Evolutionary conservation across 2,797 vertebrate species (phyloP).

Genomic region (Petrocephalus sullivani): DNA sequence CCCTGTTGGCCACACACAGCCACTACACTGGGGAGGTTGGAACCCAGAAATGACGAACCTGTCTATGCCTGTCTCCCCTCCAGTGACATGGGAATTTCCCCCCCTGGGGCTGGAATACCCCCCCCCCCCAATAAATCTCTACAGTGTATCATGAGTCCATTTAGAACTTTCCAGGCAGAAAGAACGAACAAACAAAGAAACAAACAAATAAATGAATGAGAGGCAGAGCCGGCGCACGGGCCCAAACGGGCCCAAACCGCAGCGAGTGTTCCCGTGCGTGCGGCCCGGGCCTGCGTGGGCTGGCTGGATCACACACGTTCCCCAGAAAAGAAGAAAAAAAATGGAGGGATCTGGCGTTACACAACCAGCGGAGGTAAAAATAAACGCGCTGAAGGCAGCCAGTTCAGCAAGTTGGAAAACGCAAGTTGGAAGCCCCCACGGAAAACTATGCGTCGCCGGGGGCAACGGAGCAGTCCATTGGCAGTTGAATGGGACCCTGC

Average conservation of each 20-base stretch:
- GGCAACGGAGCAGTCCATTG: not conserved
- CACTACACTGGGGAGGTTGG: not conserved
- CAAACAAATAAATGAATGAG: not conserved
- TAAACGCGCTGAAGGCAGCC: slow-evolving; percentile 1
- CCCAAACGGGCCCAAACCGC: not conserved
- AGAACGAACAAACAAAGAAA: not conserved
- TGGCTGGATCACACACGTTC: slow-evolving; percentile 1
- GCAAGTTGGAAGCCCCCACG: not conserved
- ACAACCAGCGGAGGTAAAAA: slow-evolving; percentile 15
- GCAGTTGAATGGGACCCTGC: not conserved
- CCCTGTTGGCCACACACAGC: not conserved
- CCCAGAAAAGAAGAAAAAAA: not conserved
- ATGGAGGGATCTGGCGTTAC: not conserved
- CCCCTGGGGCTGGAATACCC: not conserved
- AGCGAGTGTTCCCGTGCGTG: not conserved
- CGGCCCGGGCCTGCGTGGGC: slow-evolving; percentile 7
- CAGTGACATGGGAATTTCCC: not conserved
- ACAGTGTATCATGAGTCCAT: not conserved
- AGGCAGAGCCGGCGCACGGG: not conserved
- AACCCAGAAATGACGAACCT: not conserved
- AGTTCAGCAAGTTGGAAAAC: slow-evolving; percentile 11
- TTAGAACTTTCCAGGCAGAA: not conserved
- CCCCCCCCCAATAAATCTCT: not conserved
- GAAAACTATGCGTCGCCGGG: not conserved
- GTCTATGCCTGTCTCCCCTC: not conserved